Evolutionary conservation across 2,888 invertebrate genomes (phyloP).

Genomic region (Thelaira solivaga): DNA sequence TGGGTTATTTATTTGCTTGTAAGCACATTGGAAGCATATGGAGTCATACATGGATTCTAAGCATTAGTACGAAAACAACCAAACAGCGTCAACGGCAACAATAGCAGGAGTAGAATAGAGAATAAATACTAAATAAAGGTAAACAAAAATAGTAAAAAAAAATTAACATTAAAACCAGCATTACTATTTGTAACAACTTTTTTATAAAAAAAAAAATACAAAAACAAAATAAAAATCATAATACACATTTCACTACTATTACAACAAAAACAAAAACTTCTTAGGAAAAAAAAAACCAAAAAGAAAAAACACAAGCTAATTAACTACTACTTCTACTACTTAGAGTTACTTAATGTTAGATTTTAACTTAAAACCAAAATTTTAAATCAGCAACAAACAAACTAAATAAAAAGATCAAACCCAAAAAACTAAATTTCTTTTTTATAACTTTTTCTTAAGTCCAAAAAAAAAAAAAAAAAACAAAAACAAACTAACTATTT

Average conservation of each 20-base stretch:
- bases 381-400: constrained; percentile 16
- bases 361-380: constrained; percentile 38
- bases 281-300: constrained; percentile 45
- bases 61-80: constrained; percentile 3
- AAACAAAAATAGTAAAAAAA: not conserved
- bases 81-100: constrained; percentile 33
- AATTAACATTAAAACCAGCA: constrained; percentile 45
- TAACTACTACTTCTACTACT: constrained; percentile 47
- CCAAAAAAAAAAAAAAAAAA: constrained; percentile 31
- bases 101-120: constrained; percentile 33
- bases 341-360: constrained; percentile 57
- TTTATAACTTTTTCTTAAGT: constrained; percentile 38
- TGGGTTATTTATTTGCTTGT: constrained; percentile 95
- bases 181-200: constrained; percentile 59
- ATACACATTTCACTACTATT: constrained; percentile 57
- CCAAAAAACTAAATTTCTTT: constrained; percentile 9
- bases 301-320: constrained; percentile 51
- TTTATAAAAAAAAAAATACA: too few species aligned
- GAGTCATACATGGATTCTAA: constrained; percentile 91
- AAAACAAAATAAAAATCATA: constrained; percentile 14
- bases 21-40: constrained; percentile 96
- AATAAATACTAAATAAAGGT: constrained; percentile 17
- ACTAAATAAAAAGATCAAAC: constrained; percentile 36
- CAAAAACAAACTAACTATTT: too few species aligned
- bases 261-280: constrained; percentile 38